Base-by-base conservation (phyloP, 2,888 invertebrate genomes). In the Archaeoteleia sp. region DNA sequence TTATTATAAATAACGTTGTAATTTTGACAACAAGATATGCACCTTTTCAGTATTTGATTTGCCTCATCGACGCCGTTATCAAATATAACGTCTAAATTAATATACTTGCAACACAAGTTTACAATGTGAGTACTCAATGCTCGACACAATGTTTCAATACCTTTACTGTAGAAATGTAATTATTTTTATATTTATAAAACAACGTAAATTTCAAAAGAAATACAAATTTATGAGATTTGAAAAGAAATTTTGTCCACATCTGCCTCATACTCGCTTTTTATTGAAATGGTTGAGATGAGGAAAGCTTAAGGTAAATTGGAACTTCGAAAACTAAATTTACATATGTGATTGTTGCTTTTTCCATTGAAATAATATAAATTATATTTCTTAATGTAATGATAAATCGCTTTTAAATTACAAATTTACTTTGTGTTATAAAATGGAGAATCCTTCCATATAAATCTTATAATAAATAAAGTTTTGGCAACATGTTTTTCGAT, bases 51-150 rank as follows among this genome's bases (percentile, higher is more conserved):
- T n/a, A 82, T 83, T 53, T 82, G 76, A 66, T 85, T 86, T 1
- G 87, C 87, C n/a, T 82, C 80, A 43, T 79, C 71, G 0, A 87
- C 86, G 70, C 86, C 82, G n/a, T 87, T 87, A 42, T 86, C 82
- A 70, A 89, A 86, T 25, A 88, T 85, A 37, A 79, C 75, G 55
- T 87, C 86, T 43, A 89, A 73, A 71, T 87, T 81, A 12, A 88
- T 84, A 32, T 84, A 85, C 10, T 80, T 77, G 55, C 84, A 85
- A 63, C 88, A 89, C 20, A 87, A 80, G 7, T 85, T 74, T 65
- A 90, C 87, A 12, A 90, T 85, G 72, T 88, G 87, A 55, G 87
- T 88, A 72, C 88, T 88, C 51, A 90, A 77, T 74, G 87, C 83
- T 32, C 83, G 78, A 23, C 84, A 83, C 8, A 87, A 78, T 20